Base-by-base conservation (phyloP, 1,140 invertebrate species). In the Coelopa frigida region DNA sequence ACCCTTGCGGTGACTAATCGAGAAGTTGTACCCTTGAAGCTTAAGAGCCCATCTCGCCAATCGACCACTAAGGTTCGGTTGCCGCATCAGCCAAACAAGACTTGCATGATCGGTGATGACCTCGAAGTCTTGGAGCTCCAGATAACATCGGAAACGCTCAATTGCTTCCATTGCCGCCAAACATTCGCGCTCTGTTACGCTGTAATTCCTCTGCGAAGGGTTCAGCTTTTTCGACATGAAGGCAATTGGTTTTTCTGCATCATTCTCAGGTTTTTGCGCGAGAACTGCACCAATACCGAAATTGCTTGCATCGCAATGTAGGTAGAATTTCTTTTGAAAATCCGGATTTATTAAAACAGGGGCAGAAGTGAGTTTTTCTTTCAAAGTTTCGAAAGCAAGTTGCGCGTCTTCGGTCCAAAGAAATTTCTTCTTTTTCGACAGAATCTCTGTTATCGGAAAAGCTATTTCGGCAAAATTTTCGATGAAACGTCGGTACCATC, bases 401-500 rank as follows among this genome's bases (percentile, higher is more conserved):
- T 36, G 8, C 6, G 29, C 33, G 20, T 48, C 46, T 35, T 32
- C 18, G 17, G 32, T 36, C 22, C 11, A 35, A 37, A n/a, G 11
- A 17, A 49, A 47, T 4, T 48, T 37, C 4, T 20, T 38, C 14
- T 51, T 42, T 41, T 69, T 70, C 31, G 48, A 55, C 6, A 60
- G 27, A 3, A 70, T 41, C 6, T 53, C 48, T 4, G 54, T 63
- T 3, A 72, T 39, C 3, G 71, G 71, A 5, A 27, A 45, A 3
- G 56, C 43, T 5, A 61, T 38, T 7, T 39, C 40, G 0, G 71
- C 46, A 49, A 63, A 72, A 39, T 63, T 51, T 17, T 44, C 18
- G 11, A 71, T 56, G 44, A 73, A 72, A 15, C 56, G 32, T 0
- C 51, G 35, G 41, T 68, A 71, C 59, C 63, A 61, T 4, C 40